phyloP scores from a whole-genome alignment of 2,113 vertebrate species.

The Fulmarus glacialis region DNA sequence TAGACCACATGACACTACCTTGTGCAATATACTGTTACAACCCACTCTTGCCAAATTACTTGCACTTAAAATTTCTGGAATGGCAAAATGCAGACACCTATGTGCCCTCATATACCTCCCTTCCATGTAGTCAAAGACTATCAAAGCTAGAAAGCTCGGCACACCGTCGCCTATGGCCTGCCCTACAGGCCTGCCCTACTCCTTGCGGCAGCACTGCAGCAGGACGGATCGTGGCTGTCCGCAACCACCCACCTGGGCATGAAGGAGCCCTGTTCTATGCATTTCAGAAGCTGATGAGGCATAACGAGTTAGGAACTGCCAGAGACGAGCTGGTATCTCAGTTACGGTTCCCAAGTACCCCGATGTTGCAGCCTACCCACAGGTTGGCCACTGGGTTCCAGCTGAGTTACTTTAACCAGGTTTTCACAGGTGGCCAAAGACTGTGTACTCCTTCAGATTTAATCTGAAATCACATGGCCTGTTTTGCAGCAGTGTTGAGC shows the following conservation, averaged over 20 bases:
- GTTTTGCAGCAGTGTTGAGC: neutral
- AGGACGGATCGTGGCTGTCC: too few species aligned
- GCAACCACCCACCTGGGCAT: accelerated
- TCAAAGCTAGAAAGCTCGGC: too few species aligned
- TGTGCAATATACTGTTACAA: neutral
- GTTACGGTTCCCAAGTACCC: neutral
- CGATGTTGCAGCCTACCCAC: neutral
- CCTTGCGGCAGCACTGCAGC: neutral
- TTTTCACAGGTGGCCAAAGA: neutral
- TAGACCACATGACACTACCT: neutral
- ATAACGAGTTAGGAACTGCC: accelerated
- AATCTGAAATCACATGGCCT: neutral
- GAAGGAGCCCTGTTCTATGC: accelerated
- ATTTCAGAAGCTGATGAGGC: neutral
- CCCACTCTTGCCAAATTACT: too few species aligned
- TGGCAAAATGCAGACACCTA: neutral
- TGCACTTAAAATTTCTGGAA: neutral
- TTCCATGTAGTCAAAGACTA: neutral
- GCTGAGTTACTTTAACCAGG: neutral
- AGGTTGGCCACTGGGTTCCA: too few species aligned
- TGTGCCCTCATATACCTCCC: neutral
- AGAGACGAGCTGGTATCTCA: neutral
- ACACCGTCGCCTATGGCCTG: accelerated
- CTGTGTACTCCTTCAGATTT: neutral
- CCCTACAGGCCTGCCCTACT: neutral